phyloP scores from a whole-genome alignment of 2,888 invertebrate genomes.

The Tenthredo mesomela region DNA sequence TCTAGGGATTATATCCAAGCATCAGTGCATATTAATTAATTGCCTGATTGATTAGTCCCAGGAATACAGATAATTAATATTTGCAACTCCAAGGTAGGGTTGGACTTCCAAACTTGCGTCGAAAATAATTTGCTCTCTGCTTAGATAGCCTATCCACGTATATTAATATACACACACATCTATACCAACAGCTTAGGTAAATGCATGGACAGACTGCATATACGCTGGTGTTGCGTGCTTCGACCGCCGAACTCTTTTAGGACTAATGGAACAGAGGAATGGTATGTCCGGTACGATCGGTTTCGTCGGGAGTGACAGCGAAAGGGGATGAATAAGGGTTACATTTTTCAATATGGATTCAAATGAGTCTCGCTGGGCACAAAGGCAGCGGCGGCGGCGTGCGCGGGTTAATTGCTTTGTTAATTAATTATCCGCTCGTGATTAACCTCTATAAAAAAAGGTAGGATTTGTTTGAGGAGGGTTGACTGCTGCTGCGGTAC shows the following conservation, averaged over 20 bases:
- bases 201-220: background rate
- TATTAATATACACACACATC: background rate
- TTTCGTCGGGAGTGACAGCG: slow-evolving; percentile 43
- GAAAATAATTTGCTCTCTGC: background rate
- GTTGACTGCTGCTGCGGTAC: slow-evolving; percentile 42
- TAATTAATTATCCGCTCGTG: slow-evolving; percentile 48
- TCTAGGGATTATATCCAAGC: background rate
- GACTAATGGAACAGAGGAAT: slow-evolving; percentile 48
- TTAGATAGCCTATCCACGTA: slow-evolving; percentile 2
- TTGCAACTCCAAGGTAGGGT: slow-evolving; percentile 3
- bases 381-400: slow-evolving; percentile 36
- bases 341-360: slow-evolving; percentile 49
- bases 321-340: slow-evolving; percentile 23
- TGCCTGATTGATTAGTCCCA: slow-evolving; percentile 34
- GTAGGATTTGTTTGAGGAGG: slow-evolving; percentile 49
- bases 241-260: slow-evolving; percentile 14
- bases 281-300: slow-evolving; percentile 48
- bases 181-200: background rate
- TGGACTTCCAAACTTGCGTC: background rate
- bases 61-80: slow-evolving; percentile 12
- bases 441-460: slow-evolving; percentile 46
- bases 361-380: slow-evolving; percentile 35
- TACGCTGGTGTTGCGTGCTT: background rate
- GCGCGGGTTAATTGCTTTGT: slow-evolving; percentile 48
- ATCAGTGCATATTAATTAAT: slow-evolving; percentile 23